Base-by-base conservation (phyloP, 2,797 vertebrate species). In the Calcarius lapponicus region DNA sequence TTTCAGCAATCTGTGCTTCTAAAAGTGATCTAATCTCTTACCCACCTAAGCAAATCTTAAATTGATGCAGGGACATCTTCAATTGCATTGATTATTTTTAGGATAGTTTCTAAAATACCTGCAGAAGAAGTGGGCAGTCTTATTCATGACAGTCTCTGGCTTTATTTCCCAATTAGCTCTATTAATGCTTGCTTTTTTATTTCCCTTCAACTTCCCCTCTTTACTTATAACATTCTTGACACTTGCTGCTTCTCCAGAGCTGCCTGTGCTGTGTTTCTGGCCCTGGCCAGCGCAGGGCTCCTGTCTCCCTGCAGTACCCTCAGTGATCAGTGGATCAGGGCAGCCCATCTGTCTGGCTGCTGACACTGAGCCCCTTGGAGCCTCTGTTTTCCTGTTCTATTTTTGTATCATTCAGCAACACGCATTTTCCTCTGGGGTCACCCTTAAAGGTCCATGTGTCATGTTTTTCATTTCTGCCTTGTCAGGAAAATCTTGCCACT, bases 381-480 rank as follows among this genome's bases (percentile, higher is more conserved):
- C 97, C 92, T 96, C 92, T 93, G 90, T 97, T 97, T 96, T 94
- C 94, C 96, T 71, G 40, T 97, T 97, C 97, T 93, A 95, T 96
- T 97, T 98, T 96, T 93, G 96, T 97, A 97, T 97, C 98, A 85
- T 91, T 97, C 97, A 97, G 97, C 98, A 98, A 97, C 97, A 97
- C 88, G 92, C 95, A 21, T 97, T 98, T 97, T 95, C 97, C 98
- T 98, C 98, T 84, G 98, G 98, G 98, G 98, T 98, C 98, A 98
- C 97, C 97, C 98, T 98, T 97, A 98, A 96, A 98, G 98, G 98
- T 98, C 96, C 88, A 67, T 42, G 95, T 98, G 98, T 98, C 98
- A 95, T 98, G 98, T 98, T 98, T 98, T 98, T 98, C 98, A 98
- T 98, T 98, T 98, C 97, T 98, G 98, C 98, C 98, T 97, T 98